These are phyloP conservation scores for Plebejus melissa DNA, from an alignment of 2,888 invertebrate species.

Conservation along the genomic window DNA sequence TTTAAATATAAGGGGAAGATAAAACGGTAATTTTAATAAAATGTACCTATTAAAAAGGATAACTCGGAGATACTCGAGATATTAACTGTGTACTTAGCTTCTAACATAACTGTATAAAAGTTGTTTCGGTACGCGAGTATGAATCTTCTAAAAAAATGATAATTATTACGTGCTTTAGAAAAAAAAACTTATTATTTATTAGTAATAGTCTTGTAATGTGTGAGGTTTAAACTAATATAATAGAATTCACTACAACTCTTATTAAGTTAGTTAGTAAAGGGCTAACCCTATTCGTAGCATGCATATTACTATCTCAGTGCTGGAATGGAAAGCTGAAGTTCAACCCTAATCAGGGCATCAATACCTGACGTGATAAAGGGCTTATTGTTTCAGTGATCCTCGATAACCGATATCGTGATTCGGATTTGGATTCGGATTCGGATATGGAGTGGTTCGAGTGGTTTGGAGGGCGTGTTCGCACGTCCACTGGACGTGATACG, in stretches of 20 bases:
- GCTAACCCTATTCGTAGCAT: background rate
- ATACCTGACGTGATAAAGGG: constrained; percentile 38
- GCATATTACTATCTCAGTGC: background rate
- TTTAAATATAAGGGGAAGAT: constrained; percentile 54
- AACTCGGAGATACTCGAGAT: constrained; percentile 34
- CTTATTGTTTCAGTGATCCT: constrained; percentile 41
- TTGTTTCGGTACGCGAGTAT: background rate
- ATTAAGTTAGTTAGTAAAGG: background rate
- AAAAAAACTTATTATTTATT: no score
- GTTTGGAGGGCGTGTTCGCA: constrained; percentile 41
- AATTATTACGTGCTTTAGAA: background rate
- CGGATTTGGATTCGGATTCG: constrained; percentile 41
- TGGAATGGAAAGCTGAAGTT: constrained; percentile 20
- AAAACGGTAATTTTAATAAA: constrained; percentile 56
- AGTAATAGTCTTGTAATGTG: no score
- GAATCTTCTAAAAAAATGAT: background rate
- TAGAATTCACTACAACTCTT: no score
- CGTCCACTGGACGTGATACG: constrained; percentile 40
- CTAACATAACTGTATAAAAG: background rate
- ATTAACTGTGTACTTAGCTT: constrained; percentile 3
- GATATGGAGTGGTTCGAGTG: constrained; percentile 42
- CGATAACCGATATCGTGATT: constrained; percentile 41
- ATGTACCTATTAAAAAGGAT: constrained; percentile 51
- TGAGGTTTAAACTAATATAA: no score
- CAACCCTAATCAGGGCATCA: constrained; percentile 36